phyloP scores from a whole-genome alignment of 64 coral and sea anemone genomes.

The Stichodactyla mertensii region DNA sequence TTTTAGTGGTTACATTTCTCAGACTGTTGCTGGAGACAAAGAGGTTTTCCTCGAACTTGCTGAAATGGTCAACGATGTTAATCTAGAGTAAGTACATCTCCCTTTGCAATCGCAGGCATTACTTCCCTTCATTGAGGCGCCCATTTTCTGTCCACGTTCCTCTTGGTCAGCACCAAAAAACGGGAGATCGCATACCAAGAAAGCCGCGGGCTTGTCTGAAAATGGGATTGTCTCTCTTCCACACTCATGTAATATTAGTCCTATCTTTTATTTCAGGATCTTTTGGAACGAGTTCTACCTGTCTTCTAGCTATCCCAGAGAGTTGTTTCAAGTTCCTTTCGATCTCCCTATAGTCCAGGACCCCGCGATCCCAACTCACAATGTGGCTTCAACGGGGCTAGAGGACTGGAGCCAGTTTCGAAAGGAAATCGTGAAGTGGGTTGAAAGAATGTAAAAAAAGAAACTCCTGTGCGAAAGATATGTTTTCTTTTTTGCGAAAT shows the following conservation, averaged over 20 bases:
- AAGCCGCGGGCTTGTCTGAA: no score
- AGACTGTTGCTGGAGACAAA: slow-evolving; percentile 70
- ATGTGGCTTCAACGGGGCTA: slow-evolving; percentile 68
- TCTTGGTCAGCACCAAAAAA: no score
- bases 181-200: no score
- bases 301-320: slow-evolving; percentile 63
- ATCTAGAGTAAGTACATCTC: slow-evolving; percentile 62
- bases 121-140: no score
- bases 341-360: slow-evolving; percentile 81
- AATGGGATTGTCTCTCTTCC: no score
- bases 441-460: slow-evolving; percentile 31
- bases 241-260: neutral
- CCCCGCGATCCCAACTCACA: slow-evolving; percentile 93
- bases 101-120: no score
- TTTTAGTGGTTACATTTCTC: slow-evolving; percentile 21
- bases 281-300: slow-evolving; percentile 98
- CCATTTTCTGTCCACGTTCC: no score
- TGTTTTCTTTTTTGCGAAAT: no score
- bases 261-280: slow-evolving; percentile 30
- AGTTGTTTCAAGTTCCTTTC: slow-evolving; percentile 66
- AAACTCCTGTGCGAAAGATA: neutral
- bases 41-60: slow-evolving; percentile 85
- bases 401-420: slow-evolving; percentile 95
- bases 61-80: slow-evolving; percentile 82
- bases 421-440: slow-evolving; percentile 79